Base-by-base conservation (phyloP, 53 echinoderm and acorn worm species). In the Holothuria leucospilota region DNA sequence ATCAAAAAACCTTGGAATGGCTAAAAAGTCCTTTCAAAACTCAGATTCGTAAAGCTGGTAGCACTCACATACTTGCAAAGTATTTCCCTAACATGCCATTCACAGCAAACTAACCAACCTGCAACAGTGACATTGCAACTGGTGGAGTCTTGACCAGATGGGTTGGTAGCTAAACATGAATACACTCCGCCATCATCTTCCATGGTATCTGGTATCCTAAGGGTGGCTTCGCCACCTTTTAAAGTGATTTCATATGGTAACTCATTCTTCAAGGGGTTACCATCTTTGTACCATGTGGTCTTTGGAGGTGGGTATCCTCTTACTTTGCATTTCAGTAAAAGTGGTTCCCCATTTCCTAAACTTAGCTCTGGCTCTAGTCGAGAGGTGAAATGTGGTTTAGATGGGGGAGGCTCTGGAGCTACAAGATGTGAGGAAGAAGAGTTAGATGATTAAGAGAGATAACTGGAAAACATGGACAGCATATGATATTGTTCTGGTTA, bases 241-340 rank as follows among this genome's bases (percentile, higher is more conserved):
- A 7, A 46, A 46, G 46, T 46, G 2, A 78, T 78, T 10, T 78
- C 78, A 78, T 9, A 94, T 29, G 86, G 86, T 6, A 86, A 83
- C 59, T 89, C 82, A 58, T 69, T 89, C 40, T 69, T 77, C 12
- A 96, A 77, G 20, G 91, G 91, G 20, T 73, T 68, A 49, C 90
- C 93, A 70, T 98, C 92, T 85, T 95, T 92, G 78, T 88, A 98
- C 99, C 99, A 98, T 6, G 90, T 87, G 69, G 93, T 90, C 65
- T 86, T 85, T 12, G 99, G 99, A 0, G 88, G 73, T 41, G 99
- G 99, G 67, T 90, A 84, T 4, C 99, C 99, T 0, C 93, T 85
- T 53, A 98, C 92, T 18, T 92, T 91, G 82, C 91, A 91, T 85
- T 91, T 85, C 20, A 96, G 84, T 69, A 85, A 28, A n/a, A 96